phyloP scores from a whole-genome alignment of 1,140 invertebrate genomes.

The Drosophila melanica region DNA sequence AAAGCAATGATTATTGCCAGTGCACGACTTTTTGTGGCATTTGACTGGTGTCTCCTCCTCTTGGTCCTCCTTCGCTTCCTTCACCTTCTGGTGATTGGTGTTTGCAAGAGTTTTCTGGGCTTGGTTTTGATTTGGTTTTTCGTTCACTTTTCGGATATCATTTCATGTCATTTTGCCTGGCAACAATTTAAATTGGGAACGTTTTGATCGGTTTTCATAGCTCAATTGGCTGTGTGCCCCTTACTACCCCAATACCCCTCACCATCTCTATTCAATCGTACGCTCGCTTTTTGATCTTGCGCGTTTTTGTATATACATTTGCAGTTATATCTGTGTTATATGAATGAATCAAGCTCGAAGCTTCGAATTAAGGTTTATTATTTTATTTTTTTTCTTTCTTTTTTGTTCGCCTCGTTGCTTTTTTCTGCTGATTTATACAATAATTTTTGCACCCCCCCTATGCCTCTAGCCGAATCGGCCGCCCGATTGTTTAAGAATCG shows the following conservation, averaged over 20 bases:
- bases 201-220: conserved; percentile 73
- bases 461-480: conserved; percentile 34
- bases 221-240: conserved; percentile 62
- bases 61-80: conserved; percentile 20
- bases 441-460: conserved; percentile 48
- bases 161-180: conserved; percentile 65
- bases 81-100: conserved; percentile 27
- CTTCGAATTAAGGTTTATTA: conserved; percentile 81
- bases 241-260: not conserved
- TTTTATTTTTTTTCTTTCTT: conserved; percentile 31
- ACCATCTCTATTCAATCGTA: conserved; percentile 1
- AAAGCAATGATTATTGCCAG: conserved; percentile 72
- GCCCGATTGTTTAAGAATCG: conserved; percentile 77
- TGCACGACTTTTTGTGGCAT: conserved; percentile 80
- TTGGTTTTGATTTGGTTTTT: conserved; percentile 39
- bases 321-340: conserved; percentile 27
- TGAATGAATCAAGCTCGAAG: conserved; percentile 78
- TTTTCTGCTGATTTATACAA: conserved; percentile 80
- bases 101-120: conserved; percentile 35
- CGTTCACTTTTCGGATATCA: conserved; percentile 51
- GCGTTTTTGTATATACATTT: conserved; percentile 23
- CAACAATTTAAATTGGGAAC: conserved; percentile 70
- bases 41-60: conserved; percentile 41
- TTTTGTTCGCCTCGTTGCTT: conserved; percentile 37
- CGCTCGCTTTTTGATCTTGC: conserved; percentile 31